These are phyloP conservation scores for Meteorus sp. DNA, from an alignment of 1,140 invertebrate genomes.

Conservation along the genomic window DNA sequence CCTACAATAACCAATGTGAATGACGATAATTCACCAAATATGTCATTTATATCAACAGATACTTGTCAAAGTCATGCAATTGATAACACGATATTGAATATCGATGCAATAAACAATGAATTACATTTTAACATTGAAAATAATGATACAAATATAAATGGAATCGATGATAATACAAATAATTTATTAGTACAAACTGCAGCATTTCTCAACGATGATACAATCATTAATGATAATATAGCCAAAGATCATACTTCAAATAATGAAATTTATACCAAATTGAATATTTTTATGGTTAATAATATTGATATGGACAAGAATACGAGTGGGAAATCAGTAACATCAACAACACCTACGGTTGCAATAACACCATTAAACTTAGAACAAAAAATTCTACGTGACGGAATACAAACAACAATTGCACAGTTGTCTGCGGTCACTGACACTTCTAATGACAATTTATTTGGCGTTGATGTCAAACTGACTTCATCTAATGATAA, in stretches of 20 bases:
- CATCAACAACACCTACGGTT: too few species aligned
- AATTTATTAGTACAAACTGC: conserved; percentile 27
- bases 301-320: not conserved
- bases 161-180: conserved; percentile 31
- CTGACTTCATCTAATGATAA: conserved; percentile 10
- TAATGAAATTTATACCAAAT: conserved; percentile 34
- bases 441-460: not conserved
- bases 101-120: conserved; percentile 19
- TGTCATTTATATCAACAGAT: conserved; percentile 1
- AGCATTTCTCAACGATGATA: conserved; percentile 27
- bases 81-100: not conserved
- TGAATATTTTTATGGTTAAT: conserved; percentile 39
- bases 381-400: conserved; percentile 49
- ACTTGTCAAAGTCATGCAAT: not conserved
- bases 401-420: conserved; percentile 45
- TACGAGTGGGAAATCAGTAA: not conserved
- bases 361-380: conserved; percentile 43
- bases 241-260: conserved; percentile 31
- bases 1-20: not conserved
- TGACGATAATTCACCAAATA: conserved; percentile 18
- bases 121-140: conserved; percentile 17
- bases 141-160: conserved; percentile 21
- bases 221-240: conserved; percentile 34
- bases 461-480: conserved; percentile 14
- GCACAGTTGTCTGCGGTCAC: conserved; percentile 38